Conservation (phyloP, 2,797 vertebrate genomes). For the Enteromius thamalakanensis region DNA sequence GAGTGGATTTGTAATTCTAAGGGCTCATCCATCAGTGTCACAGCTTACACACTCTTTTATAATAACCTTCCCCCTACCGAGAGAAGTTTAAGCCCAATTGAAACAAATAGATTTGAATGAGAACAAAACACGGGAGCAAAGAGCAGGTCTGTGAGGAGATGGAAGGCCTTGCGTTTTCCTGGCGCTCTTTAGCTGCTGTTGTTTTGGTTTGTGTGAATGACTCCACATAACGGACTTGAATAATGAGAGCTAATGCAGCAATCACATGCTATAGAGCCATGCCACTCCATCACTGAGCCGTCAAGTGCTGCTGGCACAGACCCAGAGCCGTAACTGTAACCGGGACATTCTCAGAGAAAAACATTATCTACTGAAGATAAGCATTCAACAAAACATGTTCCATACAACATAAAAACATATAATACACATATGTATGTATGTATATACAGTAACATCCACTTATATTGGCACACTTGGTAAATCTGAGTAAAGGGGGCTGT, state of each 20-base stretch:
- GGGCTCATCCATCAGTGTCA: slow-evolving; percentile 77
- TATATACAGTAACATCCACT: too few species aligned
- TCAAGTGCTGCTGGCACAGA: slow-evolving; percentile 44
- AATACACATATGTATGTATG: too few species aligned
- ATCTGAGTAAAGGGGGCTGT: too few species aligned
- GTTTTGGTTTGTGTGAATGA: slow-evolving; percentile 48
- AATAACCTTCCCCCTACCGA: slow-evolving; percentile 64
- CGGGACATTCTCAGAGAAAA: not conserved
- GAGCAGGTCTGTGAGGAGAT: slow-evolving; percentile 62
- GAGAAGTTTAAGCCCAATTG: slow-evolving; percentile 68
- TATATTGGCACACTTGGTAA: too few species aligned
- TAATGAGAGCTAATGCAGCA: slow-evolving; percentile 62
- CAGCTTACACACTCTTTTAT: slow-evolving; percentile 61
- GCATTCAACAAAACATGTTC: not conserved
- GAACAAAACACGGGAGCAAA: slow-evolving; percentile 62
- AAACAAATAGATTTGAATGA: slow-evolving; percentile 74
- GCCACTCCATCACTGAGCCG: slow-evolving; percentile 47
- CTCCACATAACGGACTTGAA: slow-evolving; percentile 64
- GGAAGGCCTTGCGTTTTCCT: slow-evolving; percentile 65
- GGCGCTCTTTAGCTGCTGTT: slow-evolving; percentile 38
- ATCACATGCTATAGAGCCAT: slow-evolving; percentile 55
- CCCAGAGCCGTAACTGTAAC: not conserved
- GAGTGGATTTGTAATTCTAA: slow-evolving; percentile 65
- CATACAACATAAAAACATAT: not conserved
- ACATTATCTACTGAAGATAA: not conserved